Percentiles rank a stretch among this genome's conserved stretches.
These are phyloP conservation scores for Microcebus griseorufus DNA, from an alignment of 2,113 vertebrate genomes.

Conservation along the genomic window DNA sequence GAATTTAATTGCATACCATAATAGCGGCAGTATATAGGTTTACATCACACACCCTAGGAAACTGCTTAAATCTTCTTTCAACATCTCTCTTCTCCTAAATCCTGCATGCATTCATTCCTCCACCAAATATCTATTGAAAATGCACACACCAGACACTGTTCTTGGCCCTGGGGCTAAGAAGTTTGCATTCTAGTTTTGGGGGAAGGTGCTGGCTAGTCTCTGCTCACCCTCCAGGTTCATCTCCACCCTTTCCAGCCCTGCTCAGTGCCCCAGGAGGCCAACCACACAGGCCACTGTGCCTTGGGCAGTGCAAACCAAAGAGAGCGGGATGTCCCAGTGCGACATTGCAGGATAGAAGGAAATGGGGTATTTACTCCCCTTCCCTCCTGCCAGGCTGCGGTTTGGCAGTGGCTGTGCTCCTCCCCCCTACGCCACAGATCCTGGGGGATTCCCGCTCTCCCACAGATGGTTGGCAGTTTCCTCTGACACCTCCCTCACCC, in stretches of 20 bases:
- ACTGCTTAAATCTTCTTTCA: background rate
- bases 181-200: background rate
- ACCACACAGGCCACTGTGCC: background rate
- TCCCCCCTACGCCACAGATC: background rate
- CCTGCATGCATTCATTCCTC: background rate
- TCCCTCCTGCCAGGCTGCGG: background rate
- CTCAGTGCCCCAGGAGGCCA: accelerated
- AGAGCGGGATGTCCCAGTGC: background rate
- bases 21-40: accelerated
- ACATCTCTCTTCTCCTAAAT: background rate
- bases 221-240: background rate
- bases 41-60: background rate
- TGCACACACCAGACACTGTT: background rate
- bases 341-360: background rate
- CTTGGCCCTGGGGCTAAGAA: background rate
- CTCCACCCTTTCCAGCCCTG: background rate
- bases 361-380: background rate
- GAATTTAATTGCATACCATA: background rate
- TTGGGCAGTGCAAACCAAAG: background rate
- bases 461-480: background rate
- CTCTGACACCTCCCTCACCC: background rate
- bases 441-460: background rate
- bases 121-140: background rate
- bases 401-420: background rate
- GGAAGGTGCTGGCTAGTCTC: background rate